These are phyloP conservation scores for Pantala flavescens DNA, from an alignment of 1,140 invertebrate species.

Conservation along the genomic window DNA sequence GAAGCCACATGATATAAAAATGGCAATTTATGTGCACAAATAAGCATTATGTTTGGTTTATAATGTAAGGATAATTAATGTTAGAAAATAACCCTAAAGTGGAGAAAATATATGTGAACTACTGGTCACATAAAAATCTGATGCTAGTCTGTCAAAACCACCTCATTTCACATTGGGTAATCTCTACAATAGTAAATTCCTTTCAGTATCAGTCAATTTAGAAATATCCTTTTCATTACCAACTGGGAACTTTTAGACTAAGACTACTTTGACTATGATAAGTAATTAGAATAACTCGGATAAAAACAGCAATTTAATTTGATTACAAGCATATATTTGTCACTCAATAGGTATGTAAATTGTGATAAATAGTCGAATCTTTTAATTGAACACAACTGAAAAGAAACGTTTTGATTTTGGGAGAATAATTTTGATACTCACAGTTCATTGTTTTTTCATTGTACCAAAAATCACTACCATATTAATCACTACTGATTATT, in stretches of 20 bases:
- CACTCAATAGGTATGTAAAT: neutral
- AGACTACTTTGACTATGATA: neutral
- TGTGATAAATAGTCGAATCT: neutral
- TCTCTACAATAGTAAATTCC: neutral
- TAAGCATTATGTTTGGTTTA: slow-evolving; percentile 8
- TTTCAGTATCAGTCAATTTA: neutral
- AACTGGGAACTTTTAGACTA: neutral
- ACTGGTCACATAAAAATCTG: neutral
- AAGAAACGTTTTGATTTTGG: neutral
- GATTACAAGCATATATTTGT: neutral
- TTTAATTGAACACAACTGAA: neutral
- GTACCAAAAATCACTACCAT: neutral
- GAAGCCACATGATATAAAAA: neutral
- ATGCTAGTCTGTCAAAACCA: slow-evolving; percentile 1
- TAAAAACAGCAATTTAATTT: too few relatives aligned
- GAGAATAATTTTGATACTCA: neutral
- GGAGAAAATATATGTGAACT: neutral
- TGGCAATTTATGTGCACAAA: neutral
- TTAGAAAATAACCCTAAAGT: neutral
- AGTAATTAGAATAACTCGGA: neutral
- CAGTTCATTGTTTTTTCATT: neutral
- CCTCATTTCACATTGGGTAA: neutral
- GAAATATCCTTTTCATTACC: neutral
- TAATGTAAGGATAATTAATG: neutral
- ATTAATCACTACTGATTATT: neutral